Conservation (phyloP, 2,113 vertebrate genomes). For the Oceanodroma tethys region DNA sequence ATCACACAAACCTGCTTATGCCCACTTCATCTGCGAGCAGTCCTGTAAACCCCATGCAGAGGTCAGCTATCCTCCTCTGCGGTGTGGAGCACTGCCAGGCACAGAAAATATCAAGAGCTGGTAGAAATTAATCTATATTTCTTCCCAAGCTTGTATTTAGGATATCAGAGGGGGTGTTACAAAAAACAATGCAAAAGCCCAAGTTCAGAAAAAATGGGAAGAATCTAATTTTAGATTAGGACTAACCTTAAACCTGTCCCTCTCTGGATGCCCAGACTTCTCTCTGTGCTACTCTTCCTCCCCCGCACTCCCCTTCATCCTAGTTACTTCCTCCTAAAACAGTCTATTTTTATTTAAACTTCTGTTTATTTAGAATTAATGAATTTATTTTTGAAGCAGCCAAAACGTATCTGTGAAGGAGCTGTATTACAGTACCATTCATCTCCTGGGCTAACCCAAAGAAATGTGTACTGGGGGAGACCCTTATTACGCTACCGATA, state of each 20-base stretch:
- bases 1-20: neutral
- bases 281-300: neutral
- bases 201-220: neutral
- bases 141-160: neutral
- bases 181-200: neutral
- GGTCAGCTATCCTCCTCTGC: neutral
- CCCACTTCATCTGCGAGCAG: neutral
- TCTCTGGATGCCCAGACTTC: neutral
- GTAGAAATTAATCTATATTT: neutral
- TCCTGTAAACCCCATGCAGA: neutral
- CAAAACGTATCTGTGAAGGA: neutral
- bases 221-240: neutral
- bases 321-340: neutral
- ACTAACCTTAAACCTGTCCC: neutral
- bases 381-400: neutral
- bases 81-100: neutral
- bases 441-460: neutral
- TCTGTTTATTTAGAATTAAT: neutral
- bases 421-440: neutral
- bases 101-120: neutral
- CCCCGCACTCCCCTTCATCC: neutral
- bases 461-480: neutral
- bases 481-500: rapidly evolving
- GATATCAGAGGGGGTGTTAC: neutral
- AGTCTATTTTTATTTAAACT: neutral